These are phyloP conservation scores for Kryptopterus vitreolus DNA, from an alignment of 2,797 vertebrate species.

Conservation along the genomic window DNA sequence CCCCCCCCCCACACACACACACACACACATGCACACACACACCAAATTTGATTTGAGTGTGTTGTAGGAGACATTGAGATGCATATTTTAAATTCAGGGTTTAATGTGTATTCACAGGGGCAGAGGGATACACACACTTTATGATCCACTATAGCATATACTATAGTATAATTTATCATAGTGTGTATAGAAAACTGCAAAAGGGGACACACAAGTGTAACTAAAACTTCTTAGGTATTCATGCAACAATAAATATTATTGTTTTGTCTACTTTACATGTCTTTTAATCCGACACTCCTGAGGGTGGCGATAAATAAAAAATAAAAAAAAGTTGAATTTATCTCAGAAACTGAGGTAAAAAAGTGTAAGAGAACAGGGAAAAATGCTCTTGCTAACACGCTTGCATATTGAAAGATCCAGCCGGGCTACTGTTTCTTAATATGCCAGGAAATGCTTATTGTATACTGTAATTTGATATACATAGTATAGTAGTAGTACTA, in stretches of 20 bases:
- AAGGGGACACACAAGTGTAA: background rate
- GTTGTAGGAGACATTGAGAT: background rate
- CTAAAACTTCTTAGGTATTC: background rate
- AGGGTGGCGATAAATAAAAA: too few relatives aligned
- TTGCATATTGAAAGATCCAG: background rate
- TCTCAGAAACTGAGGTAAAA: too few relatives aligned
- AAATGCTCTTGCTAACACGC: background rate
- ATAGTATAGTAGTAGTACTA: too few relatives aligned
- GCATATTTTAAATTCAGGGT: slow-evolving; percentile 15
- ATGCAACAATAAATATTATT: background rate
- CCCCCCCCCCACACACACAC: background rate
- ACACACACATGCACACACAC: slow-evolving; percentile 11
- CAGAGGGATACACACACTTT: background rate
- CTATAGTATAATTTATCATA: background rate
- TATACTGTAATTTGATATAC: too few relatives aligned
- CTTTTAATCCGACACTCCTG: background rate
- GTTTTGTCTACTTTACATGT: slow-evolving; percentile 1
- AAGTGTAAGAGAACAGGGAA: too few relatives aligned
- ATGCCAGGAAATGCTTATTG: background rate
- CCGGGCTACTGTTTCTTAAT: background rate
- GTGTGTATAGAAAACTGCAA: background rate
- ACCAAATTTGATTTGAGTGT: slow-evolving; percentile 21
- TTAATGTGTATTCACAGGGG: slow-evolving; percentile 26
- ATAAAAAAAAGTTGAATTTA: too few relatives aligned
- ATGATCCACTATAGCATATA: background rate